Conservation (phyloP, 1,140 invertebrate species). For the Macrocentrus cingulum region DNA sequence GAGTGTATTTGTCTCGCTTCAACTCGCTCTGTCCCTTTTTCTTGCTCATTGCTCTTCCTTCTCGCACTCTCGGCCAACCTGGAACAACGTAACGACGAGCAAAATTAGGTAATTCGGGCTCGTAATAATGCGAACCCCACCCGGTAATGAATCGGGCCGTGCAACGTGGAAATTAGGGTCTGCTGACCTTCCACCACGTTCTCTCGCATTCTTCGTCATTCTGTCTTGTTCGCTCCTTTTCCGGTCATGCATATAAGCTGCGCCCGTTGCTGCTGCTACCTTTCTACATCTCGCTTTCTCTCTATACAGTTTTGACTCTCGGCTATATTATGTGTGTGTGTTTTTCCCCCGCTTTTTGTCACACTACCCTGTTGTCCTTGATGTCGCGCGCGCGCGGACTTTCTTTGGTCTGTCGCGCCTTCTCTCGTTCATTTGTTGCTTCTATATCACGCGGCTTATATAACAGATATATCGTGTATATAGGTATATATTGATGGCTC, state of each 20-base stretch:
- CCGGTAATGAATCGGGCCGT: conserved; percentile 43
- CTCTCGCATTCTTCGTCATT: conserved; percentile 5
- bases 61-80: conserved; percentile 29
- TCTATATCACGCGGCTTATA: too few species aligned
- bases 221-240: conserved; percentile 24
- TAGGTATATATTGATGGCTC: too few species aligned
- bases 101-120: conserved; percentile 59
- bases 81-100: conserved; percentile 57
- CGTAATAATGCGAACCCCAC: conserved; percentile 54
- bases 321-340: too few species aligned
- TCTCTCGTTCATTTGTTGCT: too few species aligned
- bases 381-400: too few species aligned
- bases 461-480: too few species aligned
- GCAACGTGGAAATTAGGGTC: conserved; percentile 33
- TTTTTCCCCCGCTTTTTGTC: too few species aligned
- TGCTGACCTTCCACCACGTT: conserved; percentile 31
- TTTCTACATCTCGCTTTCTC: too few species aligned
- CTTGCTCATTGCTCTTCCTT: neutral
- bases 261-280: too few species aligned
- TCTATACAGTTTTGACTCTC: too few species aligned
- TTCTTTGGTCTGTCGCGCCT: too few species aligned
- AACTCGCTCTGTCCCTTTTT: neutral
- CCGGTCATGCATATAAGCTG: neutral
- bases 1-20: conserved; percentile 17
- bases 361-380: too few species aligned